Conservation (phyloP, 2,797 vertebrate genomes). For the Ptychobarbus kaznakovi region DNA sequence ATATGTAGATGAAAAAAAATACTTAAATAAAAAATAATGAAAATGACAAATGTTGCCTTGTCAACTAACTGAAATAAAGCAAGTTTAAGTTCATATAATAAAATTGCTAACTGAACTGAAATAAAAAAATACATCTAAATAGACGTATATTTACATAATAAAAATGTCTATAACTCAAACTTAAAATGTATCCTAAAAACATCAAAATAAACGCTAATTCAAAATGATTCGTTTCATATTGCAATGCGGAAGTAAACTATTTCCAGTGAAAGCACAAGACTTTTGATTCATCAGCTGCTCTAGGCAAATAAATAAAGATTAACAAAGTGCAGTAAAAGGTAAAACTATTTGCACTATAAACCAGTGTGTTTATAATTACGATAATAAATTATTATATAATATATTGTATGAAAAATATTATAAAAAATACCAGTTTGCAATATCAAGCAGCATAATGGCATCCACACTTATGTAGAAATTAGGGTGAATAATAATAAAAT, state of each 20-base stretch:
- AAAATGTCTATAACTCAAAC: too few relatives aligned
- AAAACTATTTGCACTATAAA: not conserved
- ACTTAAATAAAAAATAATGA: not conserved
- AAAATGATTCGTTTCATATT: not conserved
- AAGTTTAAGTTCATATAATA: not conserved
- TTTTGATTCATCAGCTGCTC: not conserved
- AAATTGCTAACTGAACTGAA: not conserved
- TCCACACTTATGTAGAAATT: not conserved
- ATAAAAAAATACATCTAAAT: not conserved
- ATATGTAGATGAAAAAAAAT: not conserved
- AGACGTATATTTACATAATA: not conserved
- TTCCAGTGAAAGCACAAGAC: not conserved
- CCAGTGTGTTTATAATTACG: not conserved
- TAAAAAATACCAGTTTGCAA: too few relatives aligned
- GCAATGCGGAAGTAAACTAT: not conserved
- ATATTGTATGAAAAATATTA: too few relatives aligned
- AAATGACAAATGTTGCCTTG: not conserved
- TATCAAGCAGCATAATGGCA: not conserved
- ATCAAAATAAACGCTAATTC: not conserved
- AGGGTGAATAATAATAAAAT: not conserved
- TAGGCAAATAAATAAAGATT: not conserved
- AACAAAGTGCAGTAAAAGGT: not conserved
- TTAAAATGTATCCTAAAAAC: too few relatives aligned
- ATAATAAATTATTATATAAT: not conserved
- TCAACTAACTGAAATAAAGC: not conserved